Percentiles rank a stretch among this genome's conserved stretches.
These are phyloP conservation scores for Helostoma temminkii DNA, from an alignment of 2,797 vertebrate genomes.

Conservation along the genomic window DNA sequence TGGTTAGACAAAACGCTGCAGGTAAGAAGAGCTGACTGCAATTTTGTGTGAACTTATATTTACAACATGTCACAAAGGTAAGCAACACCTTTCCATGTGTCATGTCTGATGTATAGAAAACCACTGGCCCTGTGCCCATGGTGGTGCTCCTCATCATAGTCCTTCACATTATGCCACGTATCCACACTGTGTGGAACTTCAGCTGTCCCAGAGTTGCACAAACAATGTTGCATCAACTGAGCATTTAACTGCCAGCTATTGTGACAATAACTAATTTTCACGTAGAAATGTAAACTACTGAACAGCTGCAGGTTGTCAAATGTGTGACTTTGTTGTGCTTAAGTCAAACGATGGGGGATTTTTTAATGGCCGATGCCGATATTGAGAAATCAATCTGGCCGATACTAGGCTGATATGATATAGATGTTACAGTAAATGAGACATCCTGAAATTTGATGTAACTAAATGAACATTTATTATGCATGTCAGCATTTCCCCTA, in stretches of 20 bases:
- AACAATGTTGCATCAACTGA: background rate
- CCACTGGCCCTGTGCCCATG: slow-evolving; percentile 1
- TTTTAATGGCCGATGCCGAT: no score
- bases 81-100: slow-evolving; percentile 9
- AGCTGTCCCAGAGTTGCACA: background rate
- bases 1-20: background rate
- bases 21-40: slow-evolving; percentile 16
- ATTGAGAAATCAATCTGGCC: no score
- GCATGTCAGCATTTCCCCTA: no score
- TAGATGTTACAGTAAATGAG: no score
- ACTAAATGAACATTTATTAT: no score
- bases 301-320: background rate
- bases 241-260: background rate
- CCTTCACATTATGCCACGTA: background rate
- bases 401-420: no score
- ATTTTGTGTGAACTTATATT: slow-evolving; percentile 2
- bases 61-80: slow-evolving; percentile 13
- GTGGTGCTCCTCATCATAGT: background rate
- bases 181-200: slow-evolving; percentile 1
- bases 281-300: background rate
- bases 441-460: no score
- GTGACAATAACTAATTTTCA: background rate
- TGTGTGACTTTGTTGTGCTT: background rate
- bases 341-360: no score
- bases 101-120: slow-evolving; percentile 16